Evolutionary conservation across 2,797 vertebrate genomes (phyloP).

Genomic region (Thaleichthys pacificus): DNA sequence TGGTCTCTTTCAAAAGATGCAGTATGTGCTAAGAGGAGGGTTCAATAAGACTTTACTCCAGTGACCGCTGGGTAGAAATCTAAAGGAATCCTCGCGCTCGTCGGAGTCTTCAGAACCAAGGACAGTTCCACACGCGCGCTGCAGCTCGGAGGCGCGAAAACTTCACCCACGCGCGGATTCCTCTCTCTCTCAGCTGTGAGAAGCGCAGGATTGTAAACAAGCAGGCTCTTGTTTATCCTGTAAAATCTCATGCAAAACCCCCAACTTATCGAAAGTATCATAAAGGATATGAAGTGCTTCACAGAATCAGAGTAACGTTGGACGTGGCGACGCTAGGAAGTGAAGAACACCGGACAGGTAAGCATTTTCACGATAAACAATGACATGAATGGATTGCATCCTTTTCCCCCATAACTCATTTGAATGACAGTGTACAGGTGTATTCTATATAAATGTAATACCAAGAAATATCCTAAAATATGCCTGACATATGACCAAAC

Average conservation of each 20-base stretch:
- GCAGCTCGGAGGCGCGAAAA: constrained; percentile 51
- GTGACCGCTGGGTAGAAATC: constrained; percentile 32
- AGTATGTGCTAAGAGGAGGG: constrained; percentile 19
- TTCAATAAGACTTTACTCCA: constrained; percentile 43
- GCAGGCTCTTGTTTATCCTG: constrained; percentile 9
- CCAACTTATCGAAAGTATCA: constrained; percentile 11
- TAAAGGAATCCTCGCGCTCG: constrained; percentile 48
- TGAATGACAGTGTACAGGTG: no score
- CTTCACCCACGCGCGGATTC: constrained; percentile 37
- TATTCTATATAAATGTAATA: no score
- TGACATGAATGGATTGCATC: background rate
- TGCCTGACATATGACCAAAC: no score
- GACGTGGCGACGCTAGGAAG: constrained; percentile 46
- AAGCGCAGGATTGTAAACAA: constrained; percentile 8
- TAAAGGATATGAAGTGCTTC: constrained; percentile 47
- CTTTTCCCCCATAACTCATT: background rate
- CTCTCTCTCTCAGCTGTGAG: background rate
- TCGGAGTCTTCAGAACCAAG: constrained; percentile 62
- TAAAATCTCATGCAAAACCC: background rate
- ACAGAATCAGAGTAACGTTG: constrained; percentile 19
- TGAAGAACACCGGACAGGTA: constrained; percentile 60
- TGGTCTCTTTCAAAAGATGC: background rate
- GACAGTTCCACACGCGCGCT: constrained; percentile 66
- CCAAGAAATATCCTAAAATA: no score
- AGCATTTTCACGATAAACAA: constrained; percentile 29